Evolutionary conservation across 2,797 vertebrate genomes (phyloP).

Genomic region (Amblyopsis hoosieri): DNA sequence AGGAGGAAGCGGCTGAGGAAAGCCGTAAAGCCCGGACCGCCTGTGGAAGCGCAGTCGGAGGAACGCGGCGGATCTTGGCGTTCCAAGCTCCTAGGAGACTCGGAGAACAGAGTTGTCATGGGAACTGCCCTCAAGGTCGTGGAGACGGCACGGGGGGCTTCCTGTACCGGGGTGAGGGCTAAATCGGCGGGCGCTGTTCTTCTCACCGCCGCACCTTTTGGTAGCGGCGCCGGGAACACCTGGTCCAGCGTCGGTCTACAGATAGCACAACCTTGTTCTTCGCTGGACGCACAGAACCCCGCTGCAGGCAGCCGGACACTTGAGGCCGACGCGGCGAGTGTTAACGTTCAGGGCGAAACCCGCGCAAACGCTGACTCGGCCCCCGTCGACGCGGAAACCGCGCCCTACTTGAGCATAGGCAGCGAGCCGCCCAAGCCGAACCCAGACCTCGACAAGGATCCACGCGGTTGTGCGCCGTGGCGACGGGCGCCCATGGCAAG

Average conservation of each 20-base stretch:
- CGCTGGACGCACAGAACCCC: not conserved
- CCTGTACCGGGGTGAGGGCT: conserved; percentile 41
- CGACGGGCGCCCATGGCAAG: conserved; percentile 45
- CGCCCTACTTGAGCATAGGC: conserved; percentile 74
- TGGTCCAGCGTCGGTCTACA: conserved; percentile 10
- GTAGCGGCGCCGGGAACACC: conserved; percentile 2
- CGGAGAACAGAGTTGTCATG: not conserved
- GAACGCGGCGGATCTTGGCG: not conserved
- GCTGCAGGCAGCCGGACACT: not conserved
- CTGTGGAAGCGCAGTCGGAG: not conserved
- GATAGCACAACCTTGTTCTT: conserved; percentile 9
- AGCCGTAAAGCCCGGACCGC: conserved; percentile 43
- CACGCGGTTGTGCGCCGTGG: conserved; percentile 11
- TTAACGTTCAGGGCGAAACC: not conserved
- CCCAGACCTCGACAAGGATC: conserved; percentile 8
- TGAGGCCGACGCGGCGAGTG: not conserved
- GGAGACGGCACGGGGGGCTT: conserved; percentile 3
- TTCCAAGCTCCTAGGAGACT: not conserved
- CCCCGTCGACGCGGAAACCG: conserved; percentile 39
- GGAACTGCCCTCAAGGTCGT: not conserved
- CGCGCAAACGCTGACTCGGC: not conserved
- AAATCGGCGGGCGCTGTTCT: conserved; percentile 75
- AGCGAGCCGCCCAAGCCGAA: conserved; percentile 30
- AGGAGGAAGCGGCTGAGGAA: conserved; percentile 61
- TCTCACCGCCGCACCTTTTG: conserved; percentile 43